Percentiles rank a stretch among this genome's conserved stretches.
Conservation (phyloP, 2,113 vertebrate species). For the Cebus imitator region DNA sequence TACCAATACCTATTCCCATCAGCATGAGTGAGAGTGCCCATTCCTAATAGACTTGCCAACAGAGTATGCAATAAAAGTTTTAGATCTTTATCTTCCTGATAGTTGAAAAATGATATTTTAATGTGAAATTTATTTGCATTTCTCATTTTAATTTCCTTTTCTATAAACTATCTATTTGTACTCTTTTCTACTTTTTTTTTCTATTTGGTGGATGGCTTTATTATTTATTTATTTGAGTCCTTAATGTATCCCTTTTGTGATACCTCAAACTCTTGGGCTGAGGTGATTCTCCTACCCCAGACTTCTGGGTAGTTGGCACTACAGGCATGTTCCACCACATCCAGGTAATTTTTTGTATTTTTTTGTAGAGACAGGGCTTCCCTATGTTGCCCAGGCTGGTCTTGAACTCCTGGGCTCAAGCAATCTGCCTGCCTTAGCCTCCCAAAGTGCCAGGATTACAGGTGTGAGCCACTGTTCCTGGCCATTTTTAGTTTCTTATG, state of each 20-base stretch:
- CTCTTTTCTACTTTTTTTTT: neutral
- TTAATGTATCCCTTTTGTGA: neutral
- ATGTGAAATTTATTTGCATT: slow-evolving; percentile 6
- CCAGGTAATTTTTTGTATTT: too few species aligned
- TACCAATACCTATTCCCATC: neutral
- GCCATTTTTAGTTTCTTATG: slow-evolving; percentile 31
- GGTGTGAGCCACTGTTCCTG: too few species aligned
- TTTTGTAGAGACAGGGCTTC: too few species aligned
- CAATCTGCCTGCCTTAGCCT: too few species aligned
- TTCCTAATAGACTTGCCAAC: neutral
- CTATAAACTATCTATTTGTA: slow-evolving; percentile 38
- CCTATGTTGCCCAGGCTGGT: too few species aligned
- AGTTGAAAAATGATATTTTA: slow-evolving; percentile 48
- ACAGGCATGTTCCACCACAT: too few species aligned
- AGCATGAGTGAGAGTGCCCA: neutral
- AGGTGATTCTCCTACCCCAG: too few species aligned
- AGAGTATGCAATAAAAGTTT: neutral
- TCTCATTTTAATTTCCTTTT: slow-evolving; percentile 55
- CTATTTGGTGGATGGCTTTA: neutral
- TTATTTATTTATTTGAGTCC: neutral
- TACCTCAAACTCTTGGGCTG: too few species aligned
- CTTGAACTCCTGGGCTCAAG: too few species aligned
- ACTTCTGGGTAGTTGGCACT: too few species aligned
- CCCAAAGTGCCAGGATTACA: too few species aligned
- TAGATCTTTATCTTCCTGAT: slow-evolving; percentile 25